phyloP scores from a whole-genome alignment of 1,140 invertebrate species.

The Cryptotermes secundus region DNA sequence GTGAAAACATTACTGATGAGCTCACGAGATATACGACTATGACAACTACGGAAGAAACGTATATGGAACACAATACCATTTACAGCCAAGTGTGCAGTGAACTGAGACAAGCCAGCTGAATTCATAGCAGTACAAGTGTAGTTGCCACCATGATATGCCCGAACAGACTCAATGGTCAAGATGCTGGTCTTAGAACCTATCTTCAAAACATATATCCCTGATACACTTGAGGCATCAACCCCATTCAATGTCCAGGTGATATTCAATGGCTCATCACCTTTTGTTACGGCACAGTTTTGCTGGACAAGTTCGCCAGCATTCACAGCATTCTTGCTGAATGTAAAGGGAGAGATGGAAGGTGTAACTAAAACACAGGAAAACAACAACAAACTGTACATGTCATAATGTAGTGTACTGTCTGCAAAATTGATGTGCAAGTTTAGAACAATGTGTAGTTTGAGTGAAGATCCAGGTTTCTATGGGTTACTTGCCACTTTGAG shows the following conservation, averaged over 20 bases:
- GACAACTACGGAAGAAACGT: neutral
- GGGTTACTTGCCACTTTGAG: no score
- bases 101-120: constrained; percentile 67
- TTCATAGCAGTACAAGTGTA: constrained; percentile 52
- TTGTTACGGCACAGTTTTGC: constrained; percentile 43
- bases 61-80: constrained; percentile 57
- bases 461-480: no score
- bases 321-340: constrained; percentile 34
- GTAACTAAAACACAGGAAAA: constrained; percentile 34
- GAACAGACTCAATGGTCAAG: constrained; percentile 46
- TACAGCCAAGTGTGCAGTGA: constrained; percentile 65
- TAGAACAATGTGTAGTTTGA: no score
- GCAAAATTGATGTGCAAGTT: no score
- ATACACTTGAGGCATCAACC: constrained; percentile 27
- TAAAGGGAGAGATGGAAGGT: constrained; percentile 35
- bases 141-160: constrained; percentile 40
- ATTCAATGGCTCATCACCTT: constrained; percentile 48
- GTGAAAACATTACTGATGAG: neutral
- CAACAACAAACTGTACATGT: neutral
- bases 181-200: constrained; percentile 49
- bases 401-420: no score
- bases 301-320: constrained; percentile 49
- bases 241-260: constrained; percentile 46
- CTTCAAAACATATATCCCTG: constrained; percentile 42
- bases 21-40: no score